Evolutionary conservation across 2,797 vertebrate species (phyloP).

Genomic region (Sciurus vulgaris): DNA sequence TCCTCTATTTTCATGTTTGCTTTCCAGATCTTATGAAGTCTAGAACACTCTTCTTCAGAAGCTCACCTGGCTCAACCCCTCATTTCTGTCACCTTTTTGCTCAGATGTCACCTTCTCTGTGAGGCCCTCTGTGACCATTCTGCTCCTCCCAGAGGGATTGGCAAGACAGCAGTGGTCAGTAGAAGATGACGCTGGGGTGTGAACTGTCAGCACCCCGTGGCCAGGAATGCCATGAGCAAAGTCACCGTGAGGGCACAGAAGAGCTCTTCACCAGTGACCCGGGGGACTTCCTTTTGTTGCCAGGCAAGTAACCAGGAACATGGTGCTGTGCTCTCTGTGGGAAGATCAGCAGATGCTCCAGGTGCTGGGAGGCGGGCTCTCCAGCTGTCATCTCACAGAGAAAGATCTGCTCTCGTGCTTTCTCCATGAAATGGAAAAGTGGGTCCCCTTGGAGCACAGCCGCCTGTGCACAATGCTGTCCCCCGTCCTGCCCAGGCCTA

Average conservation of each 20-base stretch:
- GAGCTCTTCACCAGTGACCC: background rate
- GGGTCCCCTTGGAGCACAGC: background rate
- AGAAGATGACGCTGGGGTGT: accelerated
- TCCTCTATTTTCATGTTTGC: background rate
- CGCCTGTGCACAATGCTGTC: background rate
- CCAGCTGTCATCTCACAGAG: conserved; percentile 30
- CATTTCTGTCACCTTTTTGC: background rate
- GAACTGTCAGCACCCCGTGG: too few relatives aligned
- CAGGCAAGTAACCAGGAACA: conserved; percentile 40
- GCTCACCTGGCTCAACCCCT: background rate
- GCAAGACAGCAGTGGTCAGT: background rate
- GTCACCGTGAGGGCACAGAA: background rate
- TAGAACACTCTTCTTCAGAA: background rate
- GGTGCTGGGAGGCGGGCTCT: background rate
- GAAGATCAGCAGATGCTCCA: background rate
- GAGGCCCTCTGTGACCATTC: background rate
- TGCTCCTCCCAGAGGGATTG: background rate
- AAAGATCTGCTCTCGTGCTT: background rate
- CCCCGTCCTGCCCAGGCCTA: too few relatives aligned
- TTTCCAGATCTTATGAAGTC: background rate
- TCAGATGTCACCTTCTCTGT: background rate
- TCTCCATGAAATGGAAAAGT: background rate
- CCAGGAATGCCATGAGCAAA: background rate
- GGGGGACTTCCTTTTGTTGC: conserved; percentile 64
- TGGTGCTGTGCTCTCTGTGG: conserved; percentile 26